phyloP scores from a whole-genome alignment of 2,113 vertebrate genomes.

The Tinamus guttatus region DNA sequence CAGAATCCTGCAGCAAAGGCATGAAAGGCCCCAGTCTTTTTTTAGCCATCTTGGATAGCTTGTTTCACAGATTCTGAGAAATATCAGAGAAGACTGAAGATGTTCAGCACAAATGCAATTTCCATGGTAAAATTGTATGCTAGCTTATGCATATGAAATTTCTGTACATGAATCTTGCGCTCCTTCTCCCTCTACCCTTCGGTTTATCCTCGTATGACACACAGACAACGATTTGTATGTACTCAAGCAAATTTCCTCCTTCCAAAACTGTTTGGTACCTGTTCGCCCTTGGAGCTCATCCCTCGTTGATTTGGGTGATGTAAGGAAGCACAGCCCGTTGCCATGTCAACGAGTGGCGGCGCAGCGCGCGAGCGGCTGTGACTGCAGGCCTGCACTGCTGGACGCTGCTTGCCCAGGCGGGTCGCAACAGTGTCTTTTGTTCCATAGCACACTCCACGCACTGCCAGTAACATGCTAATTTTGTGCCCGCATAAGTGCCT shows the following conservation, averaged over 20 bases:
- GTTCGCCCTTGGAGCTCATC: slow-evolving; percentile 19
- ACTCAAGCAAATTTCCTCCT: neutral
- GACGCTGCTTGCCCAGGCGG: slow-evolving; percentile 32
- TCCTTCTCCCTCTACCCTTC: neutral
- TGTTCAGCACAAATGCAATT: neutral
- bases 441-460: neutral
- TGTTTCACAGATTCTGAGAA: neutral
- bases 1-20: neutral
- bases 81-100: neutral
- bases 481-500: neutral
- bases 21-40: neutral
- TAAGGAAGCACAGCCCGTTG: slow-evolving; percentile 61
- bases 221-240: neutral
- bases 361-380: slow-evolving; percentile 37
- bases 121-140: neutral
- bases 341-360: slow-evolving; percentile 43
- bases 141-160: neutral
- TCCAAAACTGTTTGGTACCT: neutral
- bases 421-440: slow-evolving; percentile 56
- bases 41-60: neutral
- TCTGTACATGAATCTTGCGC: rapidly evolving
- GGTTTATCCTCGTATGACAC: neutral
- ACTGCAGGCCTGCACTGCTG: slow-evolving; percentile 63
- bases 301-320: slow-evolving; percentile 56
- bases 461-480: slow-evolving; percentile 41